These are phyloP conservation scores for Orchesellides sinensis DNA, from an alignment of 2,888 invertebrate genomes.

Conservation along the genomic window DNA sequence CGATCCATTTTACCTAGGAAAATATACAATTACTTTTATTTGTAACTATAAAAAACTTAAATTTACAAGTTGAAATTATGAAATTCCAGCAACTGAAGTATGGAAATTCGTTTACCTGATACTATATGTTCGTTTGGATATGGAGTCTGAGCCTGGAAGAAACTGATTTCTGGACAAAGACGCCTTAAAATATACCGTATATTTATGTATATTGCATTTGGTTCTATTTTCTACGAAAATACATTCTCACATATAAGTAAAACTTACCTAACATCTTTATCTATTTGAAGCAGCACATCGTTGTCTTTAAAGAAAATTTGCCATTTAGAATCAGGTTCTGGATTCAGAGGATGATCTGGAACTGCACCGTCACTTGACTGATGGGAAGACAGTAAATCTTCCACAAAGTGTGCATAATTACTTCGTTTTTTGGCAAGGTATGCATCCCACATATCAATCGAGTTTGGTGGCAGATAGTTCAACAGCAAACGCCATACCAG, in stretches of 20 bases:
- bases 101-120: too few species aligned
- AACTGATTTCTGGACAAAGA: conserved; percentile 96
- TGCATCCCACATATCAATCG: conserved; percentile 82
- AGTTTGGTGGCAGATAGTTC: conserved; percentile 87
- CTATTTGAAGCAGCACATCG: conserved; percentile 97
- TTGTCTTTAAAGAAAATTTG: conserved; percentile 97
- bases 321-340: conserved; percentile 98
- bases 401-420: conserved; percentile 89
- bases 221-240: too few species aligned
- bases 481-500: conserved; percentile 93
- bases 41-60: too few species aligned
- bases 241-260: too few species aligned
- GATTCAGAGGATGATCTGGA: conserved; percentile 92
- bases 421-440: conserved; percentile 86
- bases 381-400: too few species aligned
- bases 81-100: too few species aligned
- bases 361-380: conserved; percentile 76
- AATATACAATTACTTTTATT: too few species aligned
- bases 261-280: conserved; percentile 93
- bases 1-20: too few species aligned
- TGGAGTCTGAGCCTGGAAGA: conserved; percentile 96
- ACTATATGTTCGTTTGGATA: conserved; percentile 91
- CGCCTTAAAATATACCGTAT: too few species aligned
- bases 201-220: too few species aligned
- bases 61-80: too few species aligned